Conservation (phyloP, 2,888 invertebrate species). For the Sipha maydis region DNA sequence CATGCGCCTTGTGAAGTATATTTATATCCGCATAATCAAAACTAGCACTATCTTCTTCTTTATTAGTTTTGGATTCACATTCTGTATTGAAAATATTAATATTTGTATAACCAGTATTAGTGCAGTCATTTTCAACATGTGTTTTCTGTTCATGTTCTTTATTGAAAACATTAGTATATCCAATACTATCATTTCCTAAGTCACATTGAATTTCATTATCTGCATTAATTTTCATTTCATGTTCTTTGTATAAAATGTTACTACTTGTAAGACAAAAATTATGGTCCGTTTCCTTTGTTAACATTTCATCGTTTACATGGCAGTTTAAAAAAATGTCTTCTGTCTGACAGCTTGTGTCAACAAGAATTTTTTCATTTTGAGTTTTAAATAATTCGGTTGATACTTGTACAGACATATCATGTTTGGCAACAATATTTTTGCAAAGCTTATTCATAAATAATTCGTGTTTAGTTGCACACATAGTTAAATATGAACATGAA, state of each 20-base stretch:
- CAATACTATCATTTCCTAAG: not conserved
- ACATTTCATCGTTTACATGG: slow-evolving; percentile 16
- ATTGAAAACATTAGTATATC: slow-evolving; percentile 15
- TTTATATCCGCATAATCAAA: slow-evolving; percentile 30
- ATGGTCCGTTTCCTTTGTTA: not conserved
- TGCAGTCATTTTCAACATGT: slow-evolving; percentile 1
- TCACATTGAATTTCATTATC: slow-evolving; percentile 4
- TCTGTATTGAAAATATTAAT: slow-evolving; percentile 24
- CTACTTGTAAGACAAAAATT: not conserved
- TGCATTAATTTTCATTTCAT: not conserved
- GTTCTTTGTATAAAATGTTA: not conserved
- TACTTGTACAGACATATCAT: slow-evolving; percentile 63
- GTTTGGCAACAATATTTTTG: slow-evolving; percentile 61
- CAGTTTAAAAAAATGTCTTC: slow-evolving; percentile 53
- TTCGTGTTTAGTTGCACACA: slow-evolving; percentile 58
- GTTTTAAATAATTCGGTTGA: slow-evolving; percentile 63
- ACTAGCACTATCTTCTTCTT: slow-evolving; percentile 28
- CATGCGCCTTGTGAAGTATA: not conserved
- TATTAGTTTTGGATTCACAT: slow-evolving; percentile 5
- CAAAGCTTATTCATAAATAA: slow-evolving; percentile 54
- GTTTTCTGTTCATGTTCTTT: slow-evolving; percentile 9
- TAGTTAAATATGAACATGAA: slow-evolving; percentile 57
- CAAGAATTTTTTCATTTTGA: slow-evolving; percentile 61
- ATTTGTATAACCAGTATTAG: slow-evolving; percentile 32
- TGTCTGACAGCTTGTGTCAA: slow-evolving; percentile 62